Base-by-base conservation (phyloP, 2,888 invertebrate species). In the Eurytoma adleriae region DNA sequence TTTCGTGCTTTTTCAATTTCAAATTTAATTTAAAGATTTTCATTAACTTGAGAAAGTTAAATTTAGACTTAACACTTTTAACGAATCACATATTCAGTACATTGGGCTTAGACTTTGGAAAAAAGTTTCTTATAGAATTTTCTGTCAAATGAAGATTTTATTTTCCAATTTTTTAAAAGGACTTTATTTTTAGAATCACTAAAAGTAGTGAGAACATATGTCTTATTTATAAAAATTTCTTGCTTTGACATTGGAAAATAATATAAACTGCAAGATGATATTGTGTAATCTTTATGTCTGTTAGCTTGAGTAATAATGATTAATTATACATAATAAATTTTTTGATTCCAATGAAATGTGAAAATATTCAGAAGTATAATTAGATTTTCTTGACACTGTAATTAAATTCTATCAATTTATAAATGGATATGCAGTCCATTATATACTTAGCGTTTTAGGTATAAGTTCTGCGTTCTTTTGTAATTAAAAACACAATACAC, bases 401-500 rank as follows among this genome's bases (percentile, higher is more conserved):
- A 64, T 64, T 18, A 64, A 40, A 40, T 48, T 64, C 40, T 64
- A 18, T 18, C n/a, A 48, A 64, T 64, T 64, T 64, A 40, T 64
- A 64, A 48, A 61, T 40, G 16, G 13, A 27, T 61, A 54, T 67
- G 48, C 56, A 62, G 40, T 76, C 48, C 48, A 74, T 81, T 73
- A 68, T 69, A 73, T 76, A 57, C 76, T 75, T 80, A 83, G 77
- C 73, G 68, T 80, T 50, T 71, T 90, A 90, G 88, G 85, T 84
- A 81, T 90, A 90, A 90, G 90, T 87, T 89, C 86, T 88, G 86
- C 87, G 88, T 89, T 88, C 86, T 82, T 82, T 86, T 89, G 88
- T 89, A 82, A 82, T 48, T 79, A 68, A 66, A 75, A 71, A 70
- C 59, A 48, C 57, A 67, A 67, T 76, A 79, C 69, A 72, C 71